phyloP scores from a whole-genome alignment of 1,140 invertebrate species.

The Drosophila albomicans region DNA sequence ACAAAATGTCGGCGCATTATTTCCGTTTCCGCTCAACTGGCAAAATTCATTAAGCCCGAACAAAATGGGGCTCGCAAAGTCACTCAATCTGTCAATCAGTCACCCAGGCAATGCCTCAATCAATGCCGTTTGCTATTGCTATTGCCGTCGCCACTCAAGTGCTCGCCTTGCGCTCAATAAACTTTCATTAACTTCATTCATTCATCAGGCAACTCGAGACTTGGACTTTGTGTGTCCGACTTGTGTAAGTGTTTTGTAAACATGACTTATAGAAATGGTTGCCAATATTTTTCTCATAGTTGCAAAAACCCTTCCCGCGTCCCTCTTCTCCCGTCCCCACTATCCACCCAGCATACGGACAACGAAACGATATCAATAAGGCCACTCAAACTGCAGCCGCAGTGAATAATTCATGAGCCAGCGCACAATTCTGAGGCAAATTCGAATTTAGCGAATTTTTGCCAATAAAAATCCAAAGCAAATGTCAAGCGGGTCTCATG shows the following conservation, averaged over 20 bases:
- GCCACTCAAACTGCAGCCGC: conserved; percentile 19
- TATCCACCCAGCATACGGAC: conserved; percentile 9
- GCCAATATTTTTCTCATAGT: conserved; percentile 64
- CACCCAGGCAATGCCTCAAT: conserved; percentile 52
- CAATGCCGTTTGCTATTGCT: conserved; percentile 30
- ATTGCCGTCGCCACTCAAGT: conserved; percentile 22
- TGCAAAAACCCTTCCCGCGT: conserved; percentile 14
- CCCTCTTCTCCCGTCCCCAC: not conserved
- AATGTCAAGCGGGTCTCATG: conserved; percentile 16
- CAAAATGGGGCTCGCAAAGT: conserved; percentile 54
- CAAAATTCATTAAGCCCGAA: conserved; percentile 74
- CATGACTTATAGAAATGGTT: conserved; percentile 64
- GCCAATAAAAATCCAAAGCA: conserved; percentile 26
- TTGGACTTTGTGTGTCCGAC: conserved; percentile 21
- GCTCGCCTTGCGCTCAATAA: conserved; percentile 69
- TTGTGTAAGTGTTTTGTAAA: conserved; percentile 81
- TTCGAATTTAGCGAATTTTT: conserved; percentile 33
- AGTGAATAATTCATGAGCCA: conserved; percentile 61
- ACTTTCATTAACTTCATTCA: conserved; percentile 80
- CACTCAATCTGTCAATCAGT: conserved; percentile 45
- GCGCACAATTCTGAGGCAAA: conserved; percentile 14
- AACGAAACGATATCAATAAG: conserved; percentile 51
- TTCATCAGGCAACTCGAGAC: conserved; percentile 31
- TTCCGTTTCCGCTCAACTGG: conserved; percentile 77
- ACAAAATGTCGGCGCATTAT: conserved; percentile 66